Evolutionary conservation across 2,888 invertebrate species (phyloP).

Genomic region (Pediacus dermestoides): DNA sequence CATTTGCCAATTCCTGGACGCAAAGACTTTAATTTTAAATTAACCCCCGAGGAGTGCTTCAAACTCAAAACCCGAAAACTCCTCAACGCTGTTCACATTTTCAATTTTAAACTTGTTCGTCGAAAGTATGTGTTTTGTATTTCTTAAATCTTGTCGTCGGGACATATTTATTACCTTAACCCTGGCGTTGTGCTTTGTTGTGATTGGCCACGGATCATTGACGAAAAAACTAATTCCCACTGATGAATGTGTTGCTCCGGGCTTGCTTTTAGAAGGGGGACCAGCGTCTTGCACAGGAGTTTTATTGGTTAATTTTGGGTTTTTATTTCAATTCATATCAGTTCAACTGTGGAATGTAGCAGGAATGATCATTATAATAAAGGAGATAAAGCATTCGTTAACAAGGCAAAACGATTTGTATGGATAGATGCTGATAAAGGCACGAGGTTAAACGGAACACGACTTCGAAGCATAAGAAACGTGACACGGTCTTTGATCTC

Average conservation of each 20-base stretch:
- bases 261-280: constrained; percentile 4
- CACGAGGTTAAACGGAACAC: constrained; percentile 11
- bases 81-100: no score
- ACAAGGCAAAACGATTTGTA: constrained; percentile 19
- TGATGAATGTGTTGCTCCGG: constrained; percentile 17
- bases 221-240: constrained; percentile 21
- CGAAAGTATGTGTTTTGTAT: no score
- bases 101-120: no score
- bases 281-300: constrained; percentile 8
- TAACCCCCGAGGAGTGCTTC: no score
- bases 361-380: constrained; percentile 25
- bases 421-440: constrained; percentile 20
- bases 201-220: constrained; percentile 21
- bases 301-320: constrained; percentile 17
- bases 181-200: no score
- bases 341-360: constrained; percentile 16
- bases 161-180: no score
- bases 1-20: no score
- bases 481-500: constrained; percentile 32
- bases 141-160: no score
- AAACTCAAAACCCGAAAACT: no score
- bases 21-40: no score
- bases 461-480: constrained; percentile 21
- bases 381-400: constrained; percentile 20
- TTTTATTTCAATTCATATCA: constrained; percentile 20